Conservation (phyloP, 2,888 invertebrate genomes). For the Enchytraeus crypticus region DNA sequence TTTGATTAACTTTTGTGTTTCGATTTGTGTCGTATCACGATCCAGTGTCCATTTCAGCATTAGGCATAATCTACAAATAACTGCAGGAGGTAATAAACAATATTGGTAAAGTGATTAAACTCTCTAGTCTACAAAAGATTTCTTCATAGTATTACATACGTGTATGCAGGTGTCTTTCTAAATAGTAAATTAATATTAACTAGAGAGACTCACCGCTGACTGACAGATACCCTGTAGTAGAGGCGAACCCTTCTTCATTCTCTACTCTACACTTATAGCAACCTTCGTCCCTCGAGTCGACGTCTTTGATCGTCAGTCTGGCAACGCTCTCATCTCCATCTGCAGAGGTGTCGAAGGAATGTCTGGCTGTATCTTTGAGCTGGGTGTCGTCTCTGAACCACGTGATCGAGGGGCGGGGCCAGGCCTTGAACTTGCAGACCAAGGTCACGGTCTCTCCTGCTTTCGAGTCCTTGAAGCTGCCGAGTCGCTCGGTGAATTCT, state of each 20-base stretch:
- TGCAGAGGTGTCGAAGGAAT: not conserved
- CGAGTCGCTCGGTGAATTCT: constrained; percentile 24
- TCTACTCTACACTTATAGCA: constrained; percentile 27
- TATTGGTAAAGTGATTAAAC: no score
- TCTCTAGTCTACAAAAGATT: no score
- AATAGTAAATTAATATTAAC: no score
- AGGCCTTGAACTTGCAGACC: constrained; percentile 19
- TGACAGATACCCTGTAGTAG: constrained; percentile 27
- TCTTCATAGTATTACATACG: no score
- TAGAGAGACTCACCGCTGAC: constrained; percentile 24
- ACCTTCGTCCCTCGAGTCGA: constrained; percentile 22
- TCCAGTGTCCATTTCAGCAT: no score
- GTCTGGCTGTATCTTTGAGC: not conserved
- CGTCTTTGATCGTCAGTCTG: constrained; percentile 8
- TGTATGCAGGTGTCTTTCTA: no score
- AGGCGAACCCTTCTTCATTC: constrained; percentile 26
- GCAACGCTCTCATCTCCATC: constrained; percentile 1
- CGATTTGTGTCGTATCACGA: no score
- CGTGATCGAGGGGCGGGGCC: constrained; percentile 19
- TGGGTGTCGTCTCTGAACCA: constrained; percentile 29
- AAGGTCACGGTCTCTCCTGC: constrained; percentile 23
- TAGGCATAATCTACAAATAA: no score
- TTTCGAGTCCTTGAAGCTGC: constrained; percentile 21
- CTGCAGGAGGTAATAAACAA: no score
- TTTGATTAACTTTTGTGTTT: no score